Percentiles rank a stretch among this genome's conserved stretches.
phyloP scores from a whole-genome alignment of 2,797 vertebrate species.

The Microtus obscurus region DNA sequence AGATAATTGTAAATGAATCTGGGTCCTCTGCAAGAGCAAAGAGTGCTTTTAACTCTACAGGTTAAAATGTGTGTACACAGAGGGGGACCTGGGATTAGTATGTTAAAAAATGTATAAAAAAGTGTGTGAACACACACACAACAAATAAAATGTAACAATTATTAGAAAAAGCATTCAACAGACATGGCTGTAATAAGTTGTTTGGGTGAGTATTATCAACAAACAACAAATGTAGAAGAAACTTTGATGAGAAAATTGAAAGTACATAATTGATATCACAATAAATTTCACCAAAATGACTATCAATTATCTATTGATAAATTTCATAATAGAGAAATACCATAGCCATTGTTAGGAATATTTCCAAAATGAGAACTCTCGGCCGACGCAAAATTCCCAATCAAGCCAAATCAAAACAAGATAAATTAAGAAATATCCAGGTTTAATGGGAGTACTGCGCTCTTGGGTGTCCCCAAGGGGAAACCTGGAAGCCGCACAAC shows the following conservation, averaged over 20 bases:
- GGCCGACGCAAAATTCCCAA: too few relatives aligned
- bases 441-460: too few relatives aligned
- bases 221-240: background rate
- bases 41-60: background rate
- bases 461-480: too few relatives aligned
- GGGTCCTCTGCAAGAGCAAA: background rate
- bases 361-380: too few relatives aligned
- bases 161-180: background rate
- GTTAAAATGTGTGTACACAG: background rate
- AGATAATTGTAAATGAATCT: background rate
- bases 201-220: background rate
- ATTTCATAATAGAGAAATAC: too few relatives aligned
- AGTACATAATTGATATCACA: background rate
- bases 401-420: too few relatives aligned
- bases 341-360: too few relatives aligned
- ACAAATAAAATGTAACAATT: background rate
- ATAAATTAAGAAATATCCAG: too few relatives aligned
- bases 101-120: too few relatives aligned
- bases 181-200: background rate
- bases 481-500: too few relatives aligned
- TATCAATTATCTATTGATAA: background rate
- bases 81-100: too few relatives aligned
- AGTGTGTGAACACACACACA: too few relatives aligned
- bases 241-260: background rate
- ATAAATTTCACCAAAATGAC: background rate